phyloP scores from a whole-genome alignment of 2,888 invertebrate species.

The Dexiosoma caninum region DNA sequence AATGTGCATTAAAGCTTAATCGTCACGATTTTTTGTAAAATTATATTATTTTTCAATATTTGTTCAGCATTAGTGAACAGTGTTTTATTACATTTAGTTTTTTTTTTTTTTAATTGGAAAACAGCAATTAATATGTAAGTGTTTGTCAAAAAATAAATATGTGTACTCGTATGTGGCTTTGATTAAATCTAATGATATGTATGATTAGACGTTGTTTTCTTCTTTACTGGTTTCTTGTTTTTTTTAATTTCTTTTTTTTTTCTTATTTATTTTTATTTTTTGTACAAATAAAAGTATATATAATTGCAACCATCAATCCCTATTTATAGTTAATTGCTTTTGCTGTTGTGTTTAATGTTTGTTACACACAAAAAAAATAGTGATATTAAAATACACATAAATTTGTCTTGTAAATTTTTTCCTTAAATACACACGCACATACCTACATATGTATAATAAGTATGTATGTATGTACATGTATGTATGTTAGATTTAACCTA shows the following conservation, averaged over 20 bases:
- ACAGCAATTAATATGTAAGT: not conserved
- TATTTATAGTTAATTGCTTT: conserved; percentile 47
- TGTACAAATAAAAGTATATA: conserved; percentile 18
- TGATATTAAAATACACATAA: conserved; percentile 58
- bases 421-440: conserved; percentile 30
- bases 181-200: conserved; percentile 49
- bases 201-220: not conserved
- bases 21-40: too few relatives aligned
- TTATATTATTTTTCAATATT: not conserved
- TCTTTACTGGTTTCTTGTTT: not conserved
- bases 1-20: too few relatives aligned
- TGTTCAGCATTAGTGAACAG: not conserved
- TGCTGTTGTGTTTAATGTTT: conserved; percentile 58
- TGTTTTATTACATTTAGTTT: not conserved
- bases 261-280: conserved; percentile 24
- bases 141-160: not conserved
- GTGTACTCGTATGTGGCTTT: not conserved
- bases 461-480: too few relatives aligned
- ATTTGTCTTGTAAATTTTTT: not conserved
- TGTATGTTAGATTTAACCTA: conserved; percentile 38
- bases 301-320: conserved; percentile 56
- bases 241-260: too few relatives aligned
- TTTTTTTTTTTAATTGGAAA: not conserved
- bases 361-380: conserved; percentile 68
- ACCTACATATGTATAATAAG: too few relatives aligned